phyloP scores from a whole-genome alignment of 2,113 vertebrate species.

The Onychorhynchus coronatus region DNA sequence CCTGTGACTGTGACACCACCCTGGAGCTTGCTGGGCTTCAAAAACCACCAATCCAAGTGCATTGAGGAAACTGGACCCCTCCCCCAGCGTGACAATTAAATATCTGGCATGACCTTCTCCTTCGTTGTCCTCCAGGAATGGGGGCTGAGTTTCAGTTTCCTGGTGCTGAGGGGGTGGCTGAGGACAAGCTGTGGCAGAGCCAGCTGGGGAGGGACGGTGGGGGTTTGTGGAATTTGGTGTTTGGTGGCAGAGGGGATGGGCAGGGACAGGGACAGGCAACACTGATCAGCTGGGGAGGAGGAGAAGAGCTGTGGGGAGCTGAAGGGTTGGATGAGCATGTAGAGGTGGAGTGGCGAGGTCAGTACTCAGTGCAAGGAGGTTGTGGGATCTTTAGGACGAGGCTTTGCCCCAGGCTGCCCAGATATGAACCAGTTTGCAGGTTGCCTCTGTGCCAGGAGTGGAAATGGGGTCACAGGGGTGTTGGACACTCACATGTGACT shows the following conservation, averaged over 20 bases:
- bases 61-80: fast-evolving
- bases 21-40: background rate
- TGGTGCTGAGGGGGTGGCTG: background rate
- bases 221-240: background rate
- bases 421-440: background rate
- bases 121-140: fast-evolving
- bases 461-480: fast-evolving
- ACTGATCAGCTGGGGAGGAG: background rate
- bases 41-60: no score
- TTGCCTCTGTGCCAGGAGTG: background rate
- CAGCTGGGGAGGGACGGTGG: background rate
- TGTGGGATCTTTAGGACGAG: background rate
- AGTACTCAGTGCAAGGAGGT: background rate
- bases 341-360: background rate
- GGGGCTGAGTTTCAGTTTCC: background rate
- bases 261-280: background rate
- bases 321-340: background rate
- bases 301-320: background rate
- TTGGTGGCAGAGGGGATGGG: background rate
- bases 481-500: background rate
- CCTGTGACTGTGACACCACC: background rate
- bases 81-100: fast-evolving
- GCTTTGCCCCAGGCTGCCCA: background rate
- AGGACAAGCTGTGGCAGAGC: background rate
- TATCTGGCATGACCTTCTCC: background rate